These are phyloP conservation scores for Entomobrya multifasciata DNA, from an alignment of 2,888 invertebrate genomes.

Conservation along the genomic window DNA sequence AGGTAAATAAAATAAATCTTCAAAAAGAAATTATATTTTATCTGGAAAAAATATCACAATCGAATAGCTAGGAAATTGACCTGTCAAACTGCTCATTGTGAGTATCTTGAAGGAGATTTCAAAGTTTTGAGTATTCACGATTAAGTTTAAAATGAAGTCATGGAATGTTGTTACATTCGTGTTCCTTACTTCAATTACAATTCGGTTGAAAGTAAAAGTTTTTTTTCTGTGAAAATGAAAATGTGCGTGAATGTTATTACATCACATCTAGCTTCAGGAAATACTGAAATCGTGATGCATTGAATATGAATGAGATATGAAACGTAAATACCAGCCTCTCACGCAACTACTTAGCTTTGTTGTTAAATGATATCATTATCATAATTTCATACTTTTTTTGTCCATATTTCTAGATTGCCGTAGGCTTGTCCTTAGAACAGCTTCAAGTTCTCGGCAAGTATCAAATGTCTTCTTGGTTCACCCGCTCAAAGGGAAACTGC, in stretches of 20 bases:
- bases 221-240: not conserved
- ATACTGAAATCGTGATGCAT: no score
- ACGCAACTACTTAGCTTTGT: not conserved
- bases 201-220: not conserved
- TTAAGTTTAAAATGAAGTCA: not conserved
- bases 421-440: conserved; percentile 87
- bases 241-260: no score
- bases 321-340: no score
- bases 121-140: not conserved
- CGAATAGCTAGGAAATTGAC: not conserved
- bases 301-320: no score
- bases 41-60: not conserved
- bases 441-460: conserved; percentile 89
- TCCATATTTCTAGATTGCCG: conserved; percentile 87
- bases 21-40: no score
- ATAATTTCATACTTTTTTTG: not conserved
- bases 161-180: not conserved
- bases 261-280: no score
- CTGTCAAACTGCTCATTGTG: not conserved
- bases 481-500: conserved; percentile 87
- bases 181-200: not conserved
- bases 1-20: no score
- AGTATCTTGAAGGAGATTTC: not conserved
- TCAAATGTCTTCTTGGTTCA: conserved; percentile 87
- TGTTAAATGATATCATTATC: not conserved